Evolutionary conservation across 2,888 invertebrate genomes (phyloP).

Genomic region (Macrosiphum euphorbiae): DNA sequence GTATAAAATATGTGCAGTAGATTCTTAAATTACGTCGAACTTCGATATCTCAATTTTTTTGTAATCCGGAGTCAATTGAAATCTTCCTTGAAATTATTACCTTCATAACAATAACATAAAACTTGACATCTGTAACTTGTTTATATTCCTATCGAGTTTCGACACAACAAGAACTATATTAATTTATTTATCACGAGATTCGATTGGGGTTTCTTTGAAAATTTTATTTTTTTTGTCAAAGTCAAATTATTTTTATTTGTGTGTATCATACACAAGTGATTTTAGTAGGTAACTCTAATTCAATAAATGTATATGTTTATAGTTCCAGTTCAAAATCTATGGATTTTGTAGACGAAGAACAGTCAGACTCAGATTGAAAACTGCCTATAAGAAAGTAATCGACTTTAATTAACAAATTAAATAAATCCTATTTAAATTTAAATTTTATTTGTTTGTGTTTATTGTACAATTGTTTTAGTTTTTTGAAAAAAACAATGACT

Average conservation of each 20-base stretch:
- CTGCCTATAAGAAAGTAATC: neutral
- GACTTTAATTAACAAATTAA: constrained; percentile 18
- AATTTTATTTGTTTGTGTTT: neutral
- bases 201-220: neutral
- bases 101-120: no score
- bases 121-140: no score
- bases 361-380: constrained; percentile 54
- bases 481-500: neutral
- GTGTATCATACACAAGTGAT: neutral
- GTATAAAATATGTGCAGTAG: no score
- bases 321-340: constrained; percentile 59
- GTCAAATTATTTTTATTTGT: neutral
- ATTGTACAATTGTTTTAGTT: neutral
- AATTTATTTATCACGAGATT: neutral
- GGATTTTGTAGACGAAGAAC: constrained; percentile 60
- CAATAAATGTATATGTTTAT: neutral
- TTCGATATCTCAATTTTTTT: no score
- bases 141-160: no score
- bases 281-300: neutral
- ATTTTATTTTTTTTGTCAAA: neutral
- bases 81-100: no score
- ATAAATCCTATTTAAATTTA: constrained; percentile 31
- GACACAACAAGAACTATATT: neutral
- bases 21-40: no score
- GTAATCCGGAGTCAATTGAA: no score